Conservation (phyloP, 2,888 invertebrate species). For the Hermodice carunculata region DNA sequence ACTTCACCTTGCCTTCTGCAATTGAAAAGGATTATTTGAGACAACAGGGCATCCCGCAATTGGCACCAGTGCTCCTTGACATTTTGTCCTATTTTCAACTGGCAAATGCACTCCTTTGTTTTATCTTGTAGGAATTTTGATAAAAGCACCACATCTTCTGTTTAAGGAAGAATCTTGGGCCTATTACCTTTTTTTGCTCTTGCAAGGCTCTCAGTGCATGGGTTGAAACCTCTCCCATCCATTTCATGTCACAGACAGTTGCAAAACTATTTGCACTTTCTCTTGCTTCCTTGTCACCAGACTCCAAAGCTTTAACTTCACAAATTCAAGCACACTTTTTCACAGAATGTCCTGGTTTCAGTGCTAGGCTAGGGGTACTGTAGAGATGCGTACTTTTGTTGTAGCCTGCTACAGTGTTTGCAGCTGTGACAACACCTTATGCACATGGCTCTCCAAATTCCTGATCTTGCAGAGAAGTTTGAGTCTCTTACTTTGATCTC, state of each 20-base stretch:
- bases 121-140: too few species aligned
- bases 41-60: conserved; percentile 29
- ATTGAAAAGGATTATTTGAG: too few species aligned
- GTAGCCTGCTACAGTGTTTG: not conserved
- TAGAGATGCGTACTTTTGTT: not conserved
- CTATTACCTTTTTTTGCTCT: not conserved
- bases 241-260: not conserved
- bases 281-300: not conserved
- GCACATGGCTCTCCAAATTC: too few species aligned
- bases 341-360: not conserved
- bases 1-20: conserved; percentile 17
- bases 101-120: too few species aligned
- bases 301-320: not conserved
- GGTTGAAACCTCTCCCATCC: not conserved
- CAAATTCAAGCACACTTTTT: not conserved
- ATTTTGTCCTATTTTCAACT: too few species aligned
- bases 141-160: not conserved
- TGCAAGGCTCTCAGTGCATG: not conserved
- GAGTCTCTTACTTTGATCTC: too few species aligned
- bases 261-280: not conserved
- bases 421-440: not conserved
- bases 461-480: too few species aligned
- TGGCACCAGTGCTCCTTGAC: too few species aligned
- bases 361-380: not conserved
- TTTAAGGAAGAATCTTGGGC: not conserved